Base-by-base conservation (phyloP, 2,888 invertebrate genomes). In the Scotopteryx bipunctaria region DNA sequence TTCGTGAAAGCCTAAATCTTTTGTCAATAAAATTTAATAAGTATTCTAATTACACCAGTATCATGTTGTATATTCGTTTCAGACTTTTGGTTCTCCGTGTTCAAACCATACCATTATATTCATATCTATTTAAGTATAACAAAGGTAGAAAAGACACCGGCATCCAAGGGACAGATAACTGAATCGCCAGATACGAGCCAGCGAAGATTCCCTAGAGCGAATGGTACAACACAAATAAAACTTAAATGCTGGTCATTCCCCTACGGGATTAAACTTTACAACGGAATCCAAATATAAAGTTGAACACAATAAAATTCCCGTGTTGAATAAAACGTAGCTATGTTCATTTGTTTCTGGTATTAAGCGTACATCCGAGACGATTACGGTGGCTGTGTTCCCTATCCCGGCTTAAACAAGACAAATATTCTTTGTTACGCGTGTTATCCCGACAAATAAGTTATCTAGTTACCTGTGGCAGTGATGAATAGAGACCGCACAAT, bases 381-480 rank as follows among this genome's bases (percentile, higher is more conserved):
- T 69, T 64, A 67, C 52, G 42, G 50, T 58, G 59, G 54, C 60
- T 59, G 57, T 57, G 57, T 63, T 58, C 64, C 54, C 59, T 63
- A 61, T 61, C 60, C 65, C 49, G 47, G 53, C 64, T 61, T 70
- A 73, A 74, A 68, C 59, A 69, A 67, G 62, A 72, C 64, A 67
- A 67, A 72, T 66, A 67, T 63, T 64, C 43, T 67, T 67, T 56
- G 67, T 62, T 66, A 61, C 63, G 59, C 64, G 66, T 63, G 57
- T 68, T n/a, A 62, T 64, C 63, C 63, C 53, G 61, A 64, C 63
- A 71, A 72, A 73, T 78, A 76, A 71, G 64, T 76, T 76, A 79
- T 69, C 73, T 70, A 70, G 72, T 76, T 79, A 74, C 67, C 64
- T 69, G 58, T 69, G 74, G 72, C 78, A 72, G 71, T 69, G 71